A percentile compares a stretch with the other conserved stretches of the same genome.
phyloP scores from a whole-genome alignment of 1,140 invertebrate genomes.

The Philaenus spumarius region DNA sequence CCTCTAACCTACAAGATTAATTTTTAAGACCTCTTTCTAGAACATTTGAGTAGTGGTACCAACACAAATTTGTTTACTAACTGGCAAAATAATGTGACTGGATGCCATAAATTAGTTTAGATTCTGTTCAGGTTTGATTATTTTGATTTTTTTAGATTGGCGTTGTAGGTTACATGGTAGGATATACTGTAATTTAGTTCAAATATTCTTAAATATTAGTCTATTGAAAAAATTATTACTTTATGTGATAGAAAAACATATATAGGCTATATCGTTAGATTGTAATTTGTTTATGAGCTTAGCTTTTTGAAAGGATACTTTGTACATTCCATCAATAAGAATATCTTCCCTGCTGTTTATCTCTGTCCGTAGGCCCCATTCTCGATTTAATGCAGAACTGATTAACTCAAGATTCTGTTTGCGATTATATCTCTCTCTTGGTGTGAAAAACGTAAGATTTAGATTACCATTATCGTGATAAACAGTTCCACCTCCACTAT shows the following conservation, averaged over 20 bases:
- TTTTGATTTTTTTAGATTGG: too few relatives aligned
- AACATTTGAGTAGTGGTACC: too few relatives aligned
- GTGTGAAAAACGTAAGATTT: constrained; percentile 86
- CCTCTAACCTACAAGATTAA: too few relatives aligned
- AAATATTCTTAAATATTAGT: background rate
- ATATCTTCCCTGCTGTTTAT: constrained; percentile 79
- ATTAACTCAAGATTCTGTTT: constrained; percentile 81
- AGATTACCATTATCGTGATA: constrained; percentile 94
- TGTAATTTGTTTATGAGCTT: too few relatives aligned
- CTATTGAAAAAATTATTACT: too few relatives aligned
- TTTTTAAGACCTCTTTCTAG: too few relatives aligned
- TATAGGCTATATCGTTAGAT: too few relatives aligned
- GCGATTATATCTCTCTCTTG: constrained; percentile 68
- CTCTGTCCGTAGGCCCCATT: constrained; percentile 66
- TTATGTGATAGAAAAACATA: too few relatives aligned
- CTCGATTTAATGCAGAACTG: constrained; percentile 64
- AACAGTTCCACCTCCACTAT: constrained; percentile 94
- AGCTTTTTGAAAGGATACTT: constrained; percentile 65
- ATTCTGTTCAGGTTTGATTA: too few relatives aligned
- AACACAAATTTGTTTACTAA: too few relatives aligned
- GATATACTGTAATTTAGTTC: background rate
- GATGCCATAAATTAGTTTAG: too few relatives aligned
- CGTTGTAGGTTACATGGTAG: background rate
- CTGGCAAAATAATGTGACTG: too few relatives aligned
- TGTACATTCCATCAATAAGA: constrained; percentile 67